Percentiles rank a stretch among this genome's conserved stretches.
Evolutionary conservation across 2,888 invertebrate species (phyloP).

Genomic region (Theretra japonica): DNA sequence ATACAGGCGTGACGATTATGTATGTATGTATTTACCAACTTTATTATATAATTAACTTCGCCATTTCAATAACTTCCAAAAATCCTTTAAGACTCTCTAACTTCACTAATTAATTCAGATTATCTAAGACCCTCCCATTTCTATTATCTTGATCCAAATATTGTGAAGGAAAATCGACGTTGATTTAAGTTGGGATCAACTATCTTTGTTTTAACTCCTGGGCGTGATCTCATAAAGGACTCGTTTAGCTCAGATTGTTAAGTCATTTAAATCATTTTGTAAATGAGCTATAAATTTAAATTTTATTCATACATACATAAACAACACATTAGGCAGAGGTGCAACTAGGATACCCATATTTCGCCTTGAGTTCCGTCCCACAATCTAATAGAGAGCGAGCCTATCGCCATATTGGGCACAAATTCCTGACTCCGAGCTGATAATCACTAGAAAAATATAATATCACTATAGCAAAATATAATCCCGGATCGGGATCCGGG

Average conservation of each 20-base stretch:
- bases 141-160: background rate
- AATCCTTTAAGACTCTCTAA: background rate
- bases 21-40: no score
- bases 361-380: no score
- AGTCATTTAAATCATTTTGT: background rate
- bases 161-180: background rate
- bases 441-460: no score
- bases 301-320: no score
- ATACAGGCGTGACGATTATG: no score
- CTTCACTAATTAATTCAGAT: conserved; percentile 5
- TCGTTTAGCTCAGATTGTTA: background rate
- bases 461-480: no score
- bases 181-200: background rate
- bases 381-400: no score
- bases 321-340: no score
- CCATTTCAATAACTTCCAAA: conserved; percentile 13
- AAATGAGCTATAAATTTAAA: background rate
- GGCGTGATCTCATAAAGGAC: background rate
- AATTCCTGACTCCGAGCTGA: no score
- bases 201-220: background rate
- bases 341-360: no score
- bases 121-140: conserved; percentile 1
- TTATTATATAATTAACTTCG: conserved; percentile 35
- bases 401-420: no score
- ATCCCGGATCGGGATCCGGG: no score